phyloP scores from a whole-genome alignment of 2,888 invertebrate genomes.

The Aleiodes testaceus region DNA sequence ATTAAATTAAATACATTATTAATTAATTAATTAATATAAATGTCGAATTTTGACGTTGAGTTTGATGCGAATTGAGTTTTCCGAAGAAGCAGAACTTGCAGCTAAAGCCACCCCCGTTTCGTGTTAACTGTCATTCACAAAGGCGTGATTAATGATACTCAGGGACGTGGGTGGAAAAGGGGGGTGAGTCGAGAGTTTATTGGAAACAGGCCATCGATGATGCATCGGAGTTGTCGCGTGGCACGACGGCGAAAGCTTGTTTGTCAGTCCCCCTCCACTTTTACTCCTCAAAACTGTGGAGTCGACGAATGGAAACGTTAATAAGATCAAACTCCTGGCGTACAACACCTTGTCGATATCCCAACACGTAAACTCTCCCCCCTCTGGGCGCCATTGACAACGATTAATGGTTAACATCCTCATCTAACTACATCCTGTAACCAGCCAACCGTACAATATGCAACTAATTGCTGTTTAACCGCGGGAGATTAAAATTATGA shows the following conservation, averaged over 20 bases:
- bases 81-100: constrained; percentile 6
- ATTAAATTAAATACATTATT: too few species aligned
- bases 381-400: not conserved
- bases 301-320: constrained; percentile 53
- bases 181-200: constrained; percentile 54
- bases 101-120: constrained; percentile 48
- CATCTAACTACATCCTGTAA: too few species aligned
- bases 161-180: constrained; percentile 48
- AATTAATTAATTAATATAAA: too few species aligned
- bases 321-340: constrained; percentile 55
- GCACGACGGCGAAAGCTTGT: constrained; percentile 50
- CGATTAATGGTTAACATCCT: constrained; percentile 14
- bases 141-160: constrained; percentile 56
- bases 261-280: constrained; percentile 41
- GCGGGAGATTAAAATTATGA: not conserved
- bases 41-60: not conserved
- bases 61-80: constrained; percentile 34
- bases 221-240: constrained; percentile 54
- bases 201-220: constrained; percentile 62
- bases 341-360: constrained; percentile 35
- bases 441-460: too few species aligned
- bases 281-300: constrained; percentile 26
- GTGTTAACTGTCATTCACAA: constrained; percentile 49
- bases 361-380: not conserved
- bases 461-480: too few species aligned